A percentile compares a stretch with the other conserved stretches of the same genome.
phyloP scores from a whole-genome alignment of 1,140 invertebrate genomes.

The Pseudomyrmex cubaensis region DNA sequence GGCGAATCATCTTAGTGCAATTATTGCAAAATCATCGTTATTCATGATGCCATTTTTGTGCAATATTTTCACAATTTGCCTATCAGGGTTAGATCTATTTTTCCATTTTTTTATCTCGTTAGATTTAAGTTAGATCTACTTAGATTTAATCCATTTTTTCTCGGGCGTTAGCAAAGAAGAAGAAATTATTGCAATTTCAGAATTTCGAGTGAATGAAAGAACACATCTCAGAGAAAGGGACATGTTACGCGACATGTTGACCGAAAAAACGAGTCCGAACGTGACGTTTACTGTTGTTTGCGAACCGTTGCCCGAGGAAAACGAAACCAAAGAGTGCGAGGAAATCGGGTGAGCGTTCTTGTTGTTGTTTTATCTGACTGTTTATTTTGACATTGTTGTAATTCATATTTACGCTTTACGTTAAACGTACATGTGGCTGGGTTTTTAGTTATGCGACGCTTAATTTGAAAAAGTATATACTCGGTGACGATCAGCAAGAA shows the following conservation, averaged over 20 bases:
- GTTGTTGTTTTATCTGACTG: not conserved
- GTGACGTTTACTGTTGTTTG: slow-evolving; percentile 78
- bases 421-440: not conserved
- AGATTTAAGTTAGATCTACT: no score
- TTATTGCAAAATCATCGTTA: no score
- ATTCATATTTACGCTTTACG: not conserved
- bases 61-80: no score
- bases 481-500: slow-evolving; percentile 57
- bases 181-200: slow-evolving; percentile 60
- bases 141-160: no score
- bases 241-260: slow-evolving; percentile 75
- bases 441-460: slow-evolving; percentile 75
- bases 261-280: slow-evolving; percentile 69
- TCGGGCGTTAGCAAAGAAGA: not conserved
- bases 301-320: slow-evolving; percentile 77
- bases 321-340: slow-evolving; percentile 75
- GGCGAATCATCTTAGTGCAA: no score
- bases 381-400: not conserved
- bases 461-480: slow-evolving; percentile 77
- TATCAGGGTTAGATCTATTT: no score
- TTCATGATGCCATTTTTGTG: no score
- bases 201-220: slow-evolving; percentile 74
- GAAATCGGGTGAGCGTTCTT: slow-evolving; percentile 78
- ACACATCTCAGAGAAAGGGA: slow-evolving; percentile 69
- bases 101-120: no score